Conservation (phyloP, 2,113 vertebrate species). For the Colistium nudipinnis region DNA sequence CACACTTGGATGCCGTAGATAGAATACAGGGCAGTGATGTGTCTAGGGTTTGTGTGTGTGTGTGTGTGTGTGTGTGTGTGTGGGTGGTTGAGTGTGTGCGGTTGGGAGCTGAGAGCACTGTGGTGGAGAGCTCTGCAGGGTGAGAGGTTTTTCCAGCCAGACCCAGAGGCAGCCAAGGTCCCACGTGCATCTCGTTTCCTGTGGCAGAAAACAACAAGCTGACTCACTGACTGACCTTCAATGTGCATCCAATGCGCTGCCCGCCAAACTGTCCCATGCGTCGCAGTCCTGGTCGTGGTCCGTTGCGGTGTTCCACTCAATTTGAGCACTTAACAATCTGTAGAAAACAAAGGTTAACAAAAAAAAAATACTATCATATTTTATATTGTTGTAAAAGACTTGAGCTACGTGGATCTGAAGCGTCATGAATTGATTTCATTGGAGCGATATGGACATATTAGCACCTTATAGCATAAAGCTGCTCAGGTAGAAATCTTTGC, state of each 20-base stretch:
- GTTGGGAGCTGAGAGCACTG: conserved; percentile 36
- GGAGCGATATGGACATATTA: too few relatives aligned
- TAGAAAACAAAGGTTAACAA: too few relatives aligned
- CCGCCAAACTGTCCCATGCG: conserved; percentile 1
- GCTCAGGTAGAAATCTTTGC: too few relatives aligned
- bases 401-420: too few relatives aligned
- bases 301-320: conserved; percentile 1
- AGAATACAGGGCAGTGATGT: conserved; percentile 28
- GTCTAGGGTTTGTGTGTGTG: conserved; percentile 4
- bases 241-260: conserved; percentile 25
- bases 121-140: conserved; percentile 66
- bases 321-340: conserved; percentile 16
- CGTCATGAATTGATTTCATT: too few relatives aligned
- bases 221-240: conserved; percentile 62
- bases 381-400: too few relatives aligned
- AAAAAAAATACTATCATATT: neutral
- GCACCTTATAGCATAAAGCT: too few relatives aligned
- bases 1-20: conserved; percentile 31
- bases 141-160: conserved; percentile 63
- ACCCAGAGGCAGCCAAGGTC: conserved; percentile 67
- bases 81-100: conserved; percentile 36
- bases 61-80: conserved; percentile 35
- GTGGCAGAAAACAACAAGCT: conserved; percentile 60
- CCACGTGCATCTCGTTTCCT: conserved; percentile 66
- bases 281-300: conserved; percentile 24